A percentile compares a stretch with the other conserved stretches of the same genome.
phyloP scores from a whole-genome alignment of 2,888 invertebrate genomes.

The Bombylius discolor region DNA sequence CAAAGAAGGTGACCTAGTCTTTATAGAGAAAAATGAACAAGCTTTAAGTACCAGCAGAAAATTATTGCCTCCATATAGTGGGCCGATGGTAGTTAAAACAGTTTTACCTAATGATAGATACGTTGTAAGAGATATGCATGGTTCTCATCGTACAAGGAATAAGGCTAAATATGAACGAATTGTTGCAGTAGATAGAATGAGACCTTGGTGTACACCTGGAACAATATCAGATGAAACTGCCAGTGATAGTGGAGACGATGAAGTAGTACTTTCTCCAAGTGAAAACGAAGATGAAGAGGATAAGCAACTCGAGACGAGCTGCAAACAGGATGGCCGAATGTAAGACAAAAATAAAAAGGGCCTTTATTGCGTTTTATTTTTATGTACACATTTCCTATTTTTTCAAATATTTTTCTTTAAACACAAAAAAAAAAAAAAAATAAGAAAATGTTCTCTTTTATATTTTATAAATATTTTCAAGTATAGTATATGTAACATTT shows the following conservation, averaged over 20 bases:
- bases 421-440: too few relatives aligned
- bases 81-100: conserved; percentile 5
- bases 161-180: background rate
- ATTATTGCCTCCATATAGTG: conserved; percentile 17
- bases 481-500: too few relatives aligned
- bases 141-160: background rate
- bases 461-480: too few relatives aligned
- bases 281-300: background rate
- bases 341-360: too few relatives aligned
- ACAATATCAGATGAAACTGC: background rate
- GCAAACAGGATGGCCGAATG: background rate
- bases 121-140: background rate
- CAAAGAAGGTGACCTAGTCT: conserved; percentile 16
- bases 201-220: background rate
- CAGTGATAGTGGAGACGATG: background rate
- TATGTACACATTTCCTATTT: too few relatives aligned
- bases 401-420: too few relatives aligned
- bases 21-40: conserved; percentile 16
- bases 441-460: too few relatives aligned
- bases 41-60: conserved; percentile 16
- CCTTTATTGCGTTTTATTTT: too few relatives aligned
- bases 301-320: background rate
- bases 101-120: background rate
- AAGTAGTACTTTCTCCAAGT: background rate
- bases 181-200: background rate